These are phyloP conservation scores for Sinodicranocentrus sp. DNA, from an alignment of 2,888 invertebrate species.

Conservation along the genomic window DNA sequence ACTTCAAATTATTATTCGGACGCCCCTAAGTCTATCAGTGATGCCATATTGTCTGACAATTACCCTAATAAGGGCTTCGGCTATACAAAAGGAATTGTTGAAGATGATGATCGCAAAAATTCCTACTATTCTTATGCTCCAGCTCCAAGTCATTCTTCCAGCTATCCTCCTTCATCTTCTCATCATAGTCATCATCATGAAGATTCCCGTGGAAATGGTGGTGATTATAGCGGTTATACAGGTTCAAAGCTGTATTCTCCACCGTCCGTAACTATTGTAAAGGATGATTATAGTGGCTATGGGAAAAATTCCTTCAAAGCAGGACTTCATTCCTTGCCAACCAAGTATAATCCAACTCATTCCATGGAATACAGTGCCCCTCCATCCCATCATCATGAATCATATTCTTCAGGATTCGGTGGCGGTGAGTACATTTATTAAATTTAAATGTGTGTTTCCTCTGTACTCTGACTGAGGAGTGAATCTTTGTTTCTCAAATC, in stretches of 20 bases:
- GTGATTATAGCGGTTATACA: no score
- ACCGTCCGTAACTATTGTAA: not conserved
- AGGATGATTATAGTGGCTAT: conserved; percentile 19
- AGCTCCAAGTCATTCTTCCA: conserved; percentile 17
- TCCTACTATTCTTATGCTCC: conserved; percentile 11
- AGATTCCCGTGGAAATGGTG: not conserved
- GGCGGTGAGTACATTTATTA: conserved; percentile 26
- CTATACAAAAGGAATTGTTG: conserved; percentile 14
- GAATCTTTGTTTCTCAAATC: no score
- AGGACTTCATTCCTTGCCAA: conserved; percentile 36
- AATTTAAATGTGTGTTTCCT: no score
- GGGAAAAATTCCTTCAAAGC: conserved; percentile 29
- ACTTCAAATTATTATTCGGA: not conserved
- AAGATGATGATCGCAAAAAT: conserved; percentile 10
- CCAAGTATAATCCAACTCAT: conserved; percentile 16
- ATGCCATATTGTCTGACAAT: conserved; percentile 26
- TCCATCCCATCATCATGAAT: conserved; percentile 17
- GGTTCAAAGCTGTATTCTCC: conserved; percentile 9
- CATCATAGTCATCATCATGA: conserved; percentile 22
- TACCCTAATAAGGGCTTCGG: conserved; percentile 34
- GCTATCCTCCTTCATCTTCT: conserved; percentile 28
- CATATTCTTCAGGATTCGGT: conserved; percentile 40
- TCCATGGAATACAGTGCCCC: conserved; percentile 2
- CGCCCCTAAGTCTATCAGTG: conserved; percentile 50
- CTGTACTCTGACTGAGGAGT: no score